Evolutionary conservation across 2,888 invertebrate genomes (phyloP).

Genomic region (Chloroclystis v-ata): DNA sequence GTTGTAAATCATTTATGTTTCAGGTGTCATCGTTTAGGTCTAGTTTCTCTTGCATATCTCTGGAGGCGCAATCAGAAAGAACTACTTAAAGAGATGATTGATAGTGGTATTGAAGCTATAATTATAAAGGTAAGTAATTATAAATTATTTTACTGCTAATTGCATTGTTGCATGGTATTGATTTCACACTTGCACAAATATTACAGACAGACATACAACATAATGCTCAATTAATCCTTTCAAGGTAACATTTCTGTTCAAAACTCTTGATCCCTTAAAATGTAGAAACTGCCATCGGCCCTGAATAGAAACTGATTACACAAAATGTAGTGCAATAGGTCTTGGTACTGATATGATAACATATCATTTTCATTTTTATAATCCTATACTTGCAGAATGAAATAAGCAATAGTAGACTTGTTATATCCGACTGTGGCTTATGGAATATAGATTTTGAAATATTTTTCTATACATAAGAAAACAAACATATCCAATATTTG

Average conservation of each 20-base stretch:
- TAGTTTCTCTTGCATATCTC: conserved; percentile 93
- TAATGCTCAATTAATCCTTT: no score
- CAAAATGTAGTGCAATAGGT: not conserved
- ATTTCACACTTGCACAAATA: not conserved
- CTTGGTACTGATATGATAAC: not conserved
- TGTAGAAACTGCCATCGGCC: not conserved
- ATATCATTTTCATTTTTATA: not conserved
- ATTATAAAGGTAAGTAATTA: conserved; percentile 95
- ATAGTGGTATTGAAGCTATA: conserved; percentile 93
- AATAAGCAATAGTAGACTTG: no score
- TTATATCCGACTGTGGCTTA: no score
- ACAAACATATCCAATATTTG: no score
- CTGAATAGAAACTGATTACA: not conserved
- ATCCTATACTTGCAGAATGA: not conserved
- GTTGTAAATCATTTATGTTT: no score
- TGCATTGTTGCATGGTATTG: no score
- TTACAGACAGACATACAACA: no score
- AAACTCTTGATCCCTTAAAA: no score
- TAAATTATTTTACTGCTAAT: not conserved
- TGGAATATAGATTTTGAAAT: no score
- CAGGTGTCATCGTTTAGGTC: conserved; percentile 92
- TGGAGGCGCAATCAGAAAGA: conserved; percentile 98
- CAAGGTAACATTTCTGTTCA: no score
- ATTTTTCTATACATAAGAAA: no score
- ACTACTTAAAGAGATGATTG: conserved; percentile 97